phyloP scores from a whole-genome alignment of 37 sponge, comb jelly and placozoan species.

The Mnemiopsis leidyi region DNA sequence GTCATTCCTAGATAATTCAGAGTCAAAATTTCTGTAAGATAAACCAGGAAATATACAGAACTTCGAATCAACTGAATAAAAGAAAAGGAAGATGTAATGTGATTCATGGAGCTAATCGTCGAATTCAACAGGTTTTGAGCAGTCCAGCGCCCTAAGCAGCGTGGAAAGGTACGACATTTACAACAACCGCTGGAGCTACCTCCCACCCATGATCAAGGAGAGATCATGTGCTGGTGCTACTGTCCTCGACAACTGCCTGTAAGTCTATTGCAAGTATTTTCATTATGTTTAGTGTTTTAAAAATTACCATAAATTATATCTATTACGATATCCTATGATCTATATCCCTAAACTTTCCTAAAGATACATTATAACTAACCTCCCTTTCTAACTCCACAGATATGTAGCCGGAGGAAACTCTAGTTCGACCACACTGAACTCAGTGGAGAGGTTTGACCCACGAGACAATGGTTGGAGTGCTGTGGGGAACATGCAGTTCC shows the following conservation, averaged over 20 bases:
- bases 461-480: slow-evolving; percentile 61
- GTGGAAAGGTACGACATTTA: slow-evolving; percentile 57
- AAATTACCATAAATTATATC: too few species aligned
- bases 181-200: slow-evolving; percentile 55
- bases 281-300: too few species aligned
- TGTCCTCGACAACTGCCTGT: slow-evolving; percentile 57
- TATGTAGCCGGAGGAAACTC: slow-evolving; percentile 53
- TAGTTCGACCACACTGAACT: slow-evolving; percentile 55
- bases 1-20: too few species aligned
- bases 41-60: too few species aligned
- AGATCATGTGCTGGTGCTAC: slow-evolving; percentile 55
- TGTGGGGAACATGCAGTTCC: slow-evolving; percentile 56
- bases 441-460: slow-evolving; percentile 52
- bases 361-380: too few species aligned
- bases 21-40: too few species aligned
- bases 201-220: slow-evolving; percentile 49
- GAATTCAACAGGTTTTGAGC: slow-evolving; percentile 60
- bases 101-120: too few species aligned
- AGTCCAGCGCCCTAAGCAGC: slow-evolving; percentile 55
- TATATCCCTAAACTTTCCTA: too few species aligned
- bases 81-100: too few species aligned
- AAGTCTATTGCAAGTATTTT: too few species aligned
- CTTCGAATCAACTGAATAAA: too few species aligned
- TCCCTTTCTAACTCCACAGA: neutral
- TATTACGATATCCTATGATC: too few species aligned